Conservation (phyloP, 2,797 vertebrate genomes). For the Petrocephalus schoutedeni region DNA sequence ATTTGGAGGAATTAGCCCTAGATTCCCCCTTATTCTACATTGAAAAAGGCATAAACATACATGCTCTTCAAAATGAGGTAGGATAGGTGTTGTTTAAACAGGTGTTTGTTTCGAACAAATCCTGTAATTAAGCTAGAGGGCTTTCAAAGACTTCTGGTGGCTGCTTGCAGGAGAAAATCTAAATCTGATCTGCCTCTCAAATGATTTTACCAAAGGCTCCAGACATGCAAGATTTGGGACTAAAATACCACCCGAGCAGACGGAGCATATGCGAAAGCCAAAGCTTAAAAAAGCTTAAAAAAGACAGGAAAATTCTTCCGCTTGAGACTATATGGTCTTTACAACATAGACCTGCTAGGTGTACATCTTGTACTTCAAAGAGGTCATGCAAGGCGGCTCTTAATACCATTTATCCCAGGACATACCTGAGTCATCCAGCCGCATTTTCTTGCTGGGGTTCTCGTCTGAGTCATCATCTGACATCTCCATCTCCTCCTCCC, state of each 20-base stretch:
- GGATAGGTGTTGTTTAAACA: slow-evolving; percentile 64
- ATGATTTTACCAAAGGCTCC: slow-evolving; percentile 51
- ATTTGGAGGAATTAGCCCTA: neutral
- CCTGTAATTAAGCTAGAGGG: slow-evolving; percentile 68
- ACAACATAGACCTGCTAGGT: neutral
- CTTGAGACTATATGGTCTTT: neutral
- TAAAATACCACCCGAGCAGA: neutral
- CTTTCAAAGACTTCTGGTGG: slow-evolving; percentile 66
- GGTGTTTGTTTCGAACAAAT: slow-evolving; percentile 68
- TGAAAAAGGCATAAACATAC: slow-evolving; percentile 27
- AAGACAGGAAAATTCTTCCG: neutral
- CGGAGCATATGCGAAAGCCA: too few species aligned
- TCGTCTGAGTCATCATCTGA: slow-evolving; percentile 85
- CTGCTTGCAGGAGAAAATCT: slow-evolving; percentile 71
- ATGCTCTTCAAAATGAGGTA: slow-evolving; percentile 65
- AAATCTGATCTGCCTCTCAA: slow-evolving; percentile 67
- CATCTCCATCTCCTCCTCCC: slow-evolving; percentile 98
- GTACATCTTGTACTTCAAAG: neutral
- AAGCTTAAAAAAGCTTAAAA: neutral
- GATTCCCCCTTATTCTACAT: neutral
- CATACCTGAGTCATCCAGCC: slow-evolving; percentile 79
- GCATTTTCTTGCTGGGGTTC: slow-evolving; percentile 75
- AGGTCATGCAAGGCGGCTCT: neutral
- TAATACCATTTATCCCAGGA: neutral
- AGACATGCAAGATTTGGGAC: neutral